These are phyloP conservation scores for Linnaemya vulpina DNA, from an alignment of 2,888 invertebrate genomes.

Conservation along the genomic window DNA sequence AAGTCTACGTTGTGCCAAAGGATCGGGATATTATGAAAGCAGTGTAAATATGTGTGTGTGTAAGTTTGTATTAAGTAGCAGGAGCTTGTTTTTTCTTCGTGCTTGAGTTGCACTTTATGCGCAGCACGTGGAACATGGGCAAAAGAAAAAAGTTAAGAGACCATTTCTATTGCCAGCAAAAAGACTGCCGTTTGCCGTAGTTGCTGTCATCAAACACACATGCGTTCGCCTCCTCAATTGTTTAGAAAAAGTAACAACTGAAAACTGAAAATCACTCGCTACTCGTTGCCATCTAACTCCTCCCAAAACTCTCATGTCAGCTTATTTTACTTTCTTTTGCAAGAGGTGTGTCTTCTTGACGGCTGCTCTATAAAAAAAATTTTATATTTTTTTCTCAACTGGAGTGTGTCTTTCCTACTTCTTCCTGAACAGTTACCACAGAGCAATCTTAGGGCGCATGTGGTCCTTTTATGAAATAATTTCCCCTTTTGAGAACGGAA, in stretches of 20 bases:
- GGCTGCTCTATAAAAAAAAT: background rate
- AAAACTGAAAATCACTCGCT: constrained; percentile 38
- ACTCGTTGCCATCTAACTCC: constrained; percentile 54
- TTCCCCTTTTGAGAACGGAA: constrained; percentile 28
- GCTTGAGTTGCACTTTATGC: constrained; percentile 79
- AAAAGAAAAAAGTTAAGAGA: constrained; percentile 63
- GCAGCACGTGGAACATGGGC: constrained; percentile 78
- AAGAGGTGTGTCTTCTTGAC: constrained; percentile 54
- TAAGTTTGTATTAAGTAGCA: constrained; percentile 43
- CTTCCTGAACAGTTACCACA: background rate
- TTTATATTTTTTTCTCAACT: constrained; percentile 22
- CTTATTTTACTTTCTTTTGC: background rate
- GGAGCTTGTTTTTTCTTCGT: constrained; percentile 43
- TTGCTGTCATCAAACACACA: constrained; percentile 46
- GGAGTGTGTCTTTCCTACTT: constrained; percentile 31
- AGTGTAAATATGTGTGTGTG: constrained; percentile 24
- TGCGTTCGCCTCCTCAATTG: background rate
- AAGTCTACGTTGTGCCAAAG: constrained; percentile 63
- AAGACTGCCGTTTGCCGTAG: constrained; percentile 66
- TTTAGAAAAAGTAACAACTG: background rate
- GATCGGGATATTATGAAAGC: constrained; percentile 33
- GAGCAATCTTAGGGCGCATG: constrained; percentile 29
- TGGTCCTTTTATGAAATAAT: constrained; percentile 14
- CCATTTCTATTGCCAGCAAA: constrained; percentile 47
- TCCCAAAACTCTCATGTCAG: constrained; percentile 31